These are phyloP conservation scores for Oxygymnocypris stewartii DNA, from an alignment of 2,113 vertebrate species.

Conservation along the genomic window DNA sequence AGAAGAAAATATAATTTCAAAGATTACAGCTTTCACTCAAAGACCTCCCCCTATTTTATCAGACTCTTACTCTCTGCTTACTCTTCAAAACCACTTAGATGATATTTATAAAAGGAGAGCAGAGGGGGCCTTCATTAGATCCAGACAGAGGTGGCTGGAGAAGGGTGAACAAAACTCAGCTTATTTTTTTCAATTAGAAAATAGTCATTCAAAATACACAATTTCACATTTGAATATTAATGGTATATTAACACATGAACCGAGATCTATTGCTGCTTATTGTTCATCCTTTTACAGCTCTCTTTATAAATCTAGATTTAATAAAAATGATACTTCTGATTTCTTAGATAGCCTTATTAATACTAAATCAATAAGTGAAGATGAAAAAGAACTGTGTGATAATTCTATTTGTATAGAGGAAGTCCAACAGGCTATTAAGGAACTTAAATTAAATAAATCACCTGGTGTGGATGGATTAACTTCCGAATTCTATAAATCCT, in stretches of 20 bases:
- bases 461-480: not conserved
- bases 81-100: not conserved
- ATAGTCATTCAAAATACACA: not conserved
- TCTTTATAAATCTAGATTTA: no score
- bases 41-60: not conserved
- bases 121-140: not conserved
- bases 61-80: not conserved
- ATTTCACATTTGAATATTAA: not conserved
- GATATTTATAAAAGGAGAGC: not conserved
- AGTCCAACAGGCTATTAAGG: not conserved
- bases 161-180: not conserved
- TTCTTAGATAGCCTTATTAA: no score
- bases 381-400: no score
- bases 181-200: not conserved
- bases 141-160: not conserved
- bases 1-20: not conserved
- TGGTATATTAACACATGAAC: no score
- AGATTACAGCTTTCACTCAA: not conserved
- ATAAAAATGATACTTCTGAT: no score
- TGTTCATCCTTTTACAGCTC: no score
- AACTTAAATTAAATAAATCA: not conserved
- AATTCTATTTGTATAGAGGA: no score
- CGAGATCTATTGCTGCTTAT: no score
- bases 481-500: no score
- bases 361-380: no score